Evolutionary conservation across 2,888 invertebrate species (phyloP), one percentile per base, ranked within the genome.

Genomic region (Azorinus chamasolen): DNA sequence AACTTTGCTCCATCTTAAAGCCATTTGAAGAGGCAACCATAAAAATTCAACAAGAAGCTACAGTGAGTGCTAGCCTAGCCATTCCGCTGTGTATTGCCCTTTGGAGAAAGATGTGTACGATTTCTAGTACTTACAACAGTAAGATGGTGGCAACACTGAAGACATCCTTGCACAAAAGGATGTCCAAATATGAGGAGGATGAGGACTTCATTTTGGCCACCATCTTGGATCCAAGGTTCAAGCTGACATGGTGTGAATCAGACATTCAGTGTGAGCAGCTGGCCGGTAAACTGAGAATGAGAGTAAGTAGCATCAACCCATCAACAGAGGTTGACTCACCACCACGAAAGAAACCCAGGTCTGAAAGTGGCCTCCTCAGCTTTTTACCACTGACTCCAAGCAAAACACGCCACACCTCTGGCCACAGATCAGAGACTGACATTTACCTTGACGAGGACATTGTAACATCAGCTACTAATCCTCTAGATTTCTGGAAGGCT

Each of bases 81-180:
- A 39, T 69, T 18, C 69, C 69, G 18, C 53, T 69, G 10, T 59
- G 58, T 20, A 37, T 68, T 16, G 69, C 59, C 12, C 22, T 61
- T 1, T 27, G 53, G 24, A 51, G 59, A 20, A 41, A 69, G 32
- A 16, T 69, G 18, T 37, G 59, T 39, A 16, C 41, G 1, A 59
- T 69, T n/a, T 65, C 54, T 22, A 41, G 25, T 4, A 61, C 51
- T 22, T 66, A 66, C 43, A 73, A 43, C 50, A 57, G 18, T 32
- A 73, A 61, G n/a, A 66, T 73, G 66, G 57, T 73, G 20, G n/a
- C 46, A 10, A 43, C 63, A 24, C 37, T 71, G n/a, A 46, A 48
- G 20, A 1, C 57, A 1, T 70, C 58, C 6, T 14, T 72, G 5
- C 14, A 27, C 16, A 53, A 43, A 32, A 41, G 72, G 10, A 53